Base-by-base conservation (phyloP, 1,140 invertebrate genomes). In the Drosophila sucinea region DNA sequence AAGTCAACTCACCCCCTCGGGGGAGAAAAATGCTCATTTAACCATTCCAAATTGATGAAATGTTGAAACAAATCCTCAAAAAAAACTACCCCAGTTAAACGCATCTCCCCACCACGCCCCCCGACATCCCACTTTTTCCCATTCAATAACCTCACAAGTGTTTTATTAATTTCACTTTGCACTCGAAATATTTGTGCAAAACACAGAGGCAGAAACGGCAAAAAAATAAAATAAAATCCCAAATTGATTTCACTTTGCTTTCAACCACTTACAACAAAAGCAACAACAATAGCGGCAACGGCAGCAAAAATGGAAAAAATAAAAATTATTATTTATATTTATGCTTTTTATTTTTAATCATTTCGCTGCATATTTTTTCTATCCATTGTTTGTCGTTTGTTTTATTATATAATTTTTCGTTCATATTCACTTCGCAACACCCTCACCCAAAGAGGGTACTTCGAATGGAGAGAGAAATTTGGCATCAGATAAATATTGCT, bases 111-210 rank as follows among this genome's bases (percentile, higher is more conserved):
- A 25, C 4, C 38, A n/a, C n/a, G 1, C 32, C 0, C 6, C 3
- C n/a, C 6, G 17, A 1, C 4, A 0, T 7, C 7, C 8, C 2
- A 6, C 17, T 30, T 4, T 8, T 25, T 23, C 17, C 23, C 5
- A 10, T 25, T 25, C 30, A 23, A 56, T 47, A 41, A 29, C 33
- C 35, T 47, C 66, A 38, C 57, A 70, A 74, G 74, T 78, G 78
- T 73, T 86, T 82, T 82, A 87, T 86, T 82, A 86, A 87, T 87
- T 87, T 86, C 70, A 55, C 62, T 66, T 51, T 83, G 79, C 69
- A 86, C 67, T 85, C 60, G 55, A 70, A 87, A 79, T 68, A 79
- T 69, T 75, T 68, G 60, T 63, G 61, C 63, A 58, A 64, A 51
- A 47, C 44, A 47, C 44, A 47, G 44, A 47, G 5, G 44, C 17